These are phyloP conservation scores for Trachelus iudaicus DNA, from an alignment of 2,888 invertebrate genomes.

Conservation along the genomic window DNA sequence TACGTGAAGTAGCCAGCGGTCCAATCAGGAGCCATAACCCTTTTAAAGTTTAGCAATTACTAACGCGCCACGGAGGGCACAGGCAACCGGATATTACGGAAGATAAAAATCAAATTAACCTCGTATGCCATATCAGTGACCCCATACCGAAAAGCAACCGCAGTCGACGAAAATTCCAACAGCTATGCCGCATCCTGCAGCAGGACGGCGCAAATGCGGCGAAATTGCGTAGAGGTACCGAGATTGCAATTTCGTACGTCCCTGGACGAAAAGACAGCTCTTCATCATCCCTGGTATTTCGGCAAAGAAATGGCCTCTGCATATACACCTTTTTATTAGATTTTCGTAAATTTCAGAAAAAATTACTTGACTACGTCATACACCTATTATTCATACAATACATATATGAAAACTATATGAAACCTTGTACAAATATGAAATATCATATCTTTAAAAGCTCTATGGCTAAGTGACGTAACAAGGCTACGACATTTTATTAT, in stretches of 20 bases:
- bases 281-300: not conserved
- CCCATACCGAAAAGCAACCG: slow-evolving; percentile 33
- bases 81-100: slow-evolving; percentile 44
- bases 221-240: slow-evolving; percentile 21
- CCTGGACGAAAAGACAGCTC: slow-evolving; percentile 1
- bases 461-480: not conserved
- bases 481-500: not conserved
- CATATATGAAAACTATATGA: not conserved
- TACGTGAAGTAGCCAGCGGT: not conserved
- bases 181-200: slow-evolving; percentile 11
- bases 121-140: slow-evolving; percentile 39
- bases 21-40: slow-evolving; percentile 7
- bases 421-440: not conserved
- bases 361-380: not conserved
- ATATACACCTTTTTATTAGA: not conserved
- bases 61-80: slow-evolving; percentile 10
- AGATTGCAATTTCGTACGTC: slow-evolving; percentile 47
- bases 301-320: not conserved
- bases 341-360: not conserved
- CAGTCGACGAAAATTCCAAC: slow-evolving; percentile 1
- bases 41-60: slow-evolving; percentile 32
- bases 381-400: not conserved
- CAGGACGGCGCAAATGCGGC: not conserved
- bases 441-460: not conserved
- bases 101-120: slow-evolving; percentile 63